Base-by-base conservation (phyloP, 2,888 invertebrate species). In the Leptinotarsa rubiginosa region DNA sequence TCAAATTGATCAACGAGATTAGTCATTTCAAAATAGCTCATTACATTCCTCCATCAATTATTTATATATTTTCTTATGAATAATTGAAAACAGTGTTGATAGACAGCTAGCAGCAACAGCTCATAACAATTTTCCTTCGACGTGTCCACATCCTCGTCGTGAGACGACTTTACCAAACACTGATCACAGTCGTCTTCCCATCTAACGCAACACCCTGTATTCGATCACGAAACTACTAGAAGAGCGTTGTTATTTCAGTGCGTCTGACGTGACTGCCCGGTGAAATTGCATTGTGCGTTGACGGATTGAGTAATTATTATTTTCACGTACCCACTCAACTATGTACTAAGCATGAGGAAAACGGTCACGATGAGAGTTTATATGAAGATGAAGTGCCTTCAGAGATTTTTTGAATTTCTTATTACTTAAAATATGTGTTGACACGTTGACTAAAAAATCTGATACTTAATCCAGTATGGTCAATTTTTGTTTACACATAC, bases 231-330 rank as follows among this genome's bases (percentile, higher is more conserved):
- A 49, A 68, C 41, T 18, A 41, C 10, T 20, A 69, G 52, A 59
- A 69, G 56, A 56, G 59, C n/a, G 68, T 56, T 56, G 69, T 56
- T 56, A 69, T 69, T 69, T 47, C 56, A 56, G 68, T 68, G 52
- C 47, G 47, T 67, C 31, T 20, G 67, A 66, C 67, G 62, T 72
- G 66, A 65, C 72, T 49, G 47, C 64, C 52, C 18, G 47, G 68
- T 52, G 68, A 72, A 72, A 72, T 72, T 64, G 50, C 47, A 68
- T 47, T 68, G 49, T n/a, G 64, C 18, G 62, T 50, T 49, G 49
- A 72, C 68, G 66, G 68, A 72, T 72, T 72, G 64, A 59, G 68
- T 68, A 72, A 72, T 68, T 71, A 54, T 25, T 31, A 56, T 54
- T 71, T 72, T 72, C 54, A 25, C 56, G 18, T 47, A 50, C 12